Conservation (phyloP, 2,888 invertebrate genomes). For the Frankliniella intonsa region DNA sequence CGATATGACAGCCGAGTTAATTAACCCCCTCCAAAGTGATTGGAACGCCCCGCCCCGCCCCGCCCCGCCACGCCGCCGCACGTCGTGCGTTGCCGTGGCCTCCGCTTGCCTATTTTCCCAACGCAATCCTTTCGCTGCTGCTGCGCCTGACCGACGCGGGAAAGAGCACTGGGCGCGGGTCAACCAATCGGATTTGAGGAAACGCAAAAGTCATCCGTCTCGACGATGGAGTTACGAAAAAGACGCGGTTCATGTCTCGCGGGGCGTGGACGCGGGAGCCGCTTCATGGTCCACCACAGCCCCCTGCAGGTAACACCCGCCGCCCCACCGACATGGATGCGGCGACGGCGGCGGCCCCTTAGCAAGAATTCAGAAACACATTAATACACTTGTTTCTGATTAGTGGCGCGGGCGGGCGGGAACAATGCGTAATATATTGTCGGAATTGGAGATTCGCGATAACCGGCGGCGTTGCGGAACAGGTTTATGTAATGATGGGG, state of each 20-base stretch:
- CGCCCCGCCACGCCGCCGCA: not conserved
- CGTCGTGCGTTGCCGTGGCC: not conserved
- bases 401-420: slow-evolving; percentile 10
- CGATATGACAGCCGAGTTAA: slow-evolving; percentile 17
- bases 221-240: too few relatives aligned
- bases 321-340: too few relatives aligned
- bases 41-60: not conserved
- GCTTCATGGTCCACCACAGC: too few relatives aligned
- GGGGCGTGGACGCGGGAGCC: too few relatives aligned
- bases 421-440: slow-evolving; percentile 22
- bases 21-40: not conserved
- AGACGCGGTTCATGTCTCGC: too few relatives aligned
- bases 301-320: too few relatives aligned
- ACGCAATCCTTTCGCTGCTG: not conserved
- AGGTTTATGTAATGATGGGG: slow-evolving; percentile 24
- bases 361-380: slow-evolving; percentile 1
- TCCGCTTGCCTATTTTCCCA: not conserved
- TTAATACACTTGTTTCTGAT: slow-evolving; percentile 21
- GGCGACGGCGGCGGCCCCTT: slow-evolving; percentile 6
- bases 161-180: too few relatives aligned
- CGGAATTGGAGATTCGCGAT: slow-evolving; percentile 22
- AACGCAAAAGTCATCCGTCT: too few relatives aligned
- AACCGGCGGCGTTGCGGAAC: slow-evolving; percentile 18
- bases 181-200: too few relatives aligned
- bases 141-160: not conserved